These are phyloP conservation scores for Arenicola marina DNA, from an alignment of 2,888 invertebrate species.

Conservation along the genomic window DNA sequence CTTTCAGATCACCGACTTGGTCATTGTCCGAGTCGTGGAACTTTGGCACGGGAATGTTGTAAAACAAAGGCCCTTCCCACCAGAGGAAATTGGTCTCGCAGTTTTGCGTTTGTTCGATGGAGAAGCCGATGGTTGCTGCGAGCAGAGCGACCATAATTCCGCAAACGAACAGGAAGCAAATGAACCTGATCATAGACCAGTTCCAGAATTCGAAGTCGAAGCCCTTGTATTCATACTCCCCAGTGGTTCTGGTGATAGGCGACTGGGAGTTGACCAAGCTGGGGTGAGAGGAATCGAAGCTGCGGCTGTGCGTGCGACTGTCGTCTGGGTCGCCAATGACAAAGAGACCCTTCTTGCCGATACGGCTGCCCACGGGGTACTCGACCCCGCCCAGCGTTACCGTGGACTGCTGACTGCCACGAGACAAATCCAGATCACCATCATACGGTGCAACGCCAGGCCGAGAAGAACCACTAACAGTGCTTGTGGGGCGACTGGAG, in stretches of 20 bases:
- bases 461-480: too few relatives aligned
- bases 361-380: conserved; percentile 18
- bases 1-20: conserved; percentile 17
- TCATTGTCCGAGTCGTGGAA: conserved; percentile 15
- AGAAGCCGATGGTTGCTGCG: conserved; percentile 14
- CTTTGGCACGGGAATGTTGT: conserved; percentile 14
- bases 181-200: conserved; percentile 21
- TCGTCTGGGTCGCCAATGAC: conserved; percentile 20
- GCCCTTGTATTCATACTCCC: neutral
- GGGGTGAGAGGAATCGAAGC: neutral
- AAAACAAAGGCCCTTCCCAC: conserved; percentile 22
- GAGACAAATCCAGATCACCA: conserved; percentile 5
- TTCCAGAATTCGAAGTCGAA: conserved; percentile 25
- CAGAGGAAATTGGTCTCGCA: conserved; percentile 15
- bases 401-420: conserved; percentile 11
- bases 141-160: conserved; percentile 17
- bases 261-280: neutral
- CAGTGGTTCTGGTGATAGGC: neutral
- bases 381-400: conserved; percentile 17
- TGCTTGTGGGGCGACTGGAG: too few relatives aligned
- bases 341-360: conserved; percentile 23
- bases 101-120: neutral
- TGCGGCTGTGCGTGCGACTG: neutral
- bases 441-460: too few relatives aligned
- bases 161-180: conserved; percentile 7